Evolutionary conservation across 2,797 vertebrate genomes (phyloP), one percentile per base, ranked within the genome.

Genomic region (Florisuga fusca): DNA sequence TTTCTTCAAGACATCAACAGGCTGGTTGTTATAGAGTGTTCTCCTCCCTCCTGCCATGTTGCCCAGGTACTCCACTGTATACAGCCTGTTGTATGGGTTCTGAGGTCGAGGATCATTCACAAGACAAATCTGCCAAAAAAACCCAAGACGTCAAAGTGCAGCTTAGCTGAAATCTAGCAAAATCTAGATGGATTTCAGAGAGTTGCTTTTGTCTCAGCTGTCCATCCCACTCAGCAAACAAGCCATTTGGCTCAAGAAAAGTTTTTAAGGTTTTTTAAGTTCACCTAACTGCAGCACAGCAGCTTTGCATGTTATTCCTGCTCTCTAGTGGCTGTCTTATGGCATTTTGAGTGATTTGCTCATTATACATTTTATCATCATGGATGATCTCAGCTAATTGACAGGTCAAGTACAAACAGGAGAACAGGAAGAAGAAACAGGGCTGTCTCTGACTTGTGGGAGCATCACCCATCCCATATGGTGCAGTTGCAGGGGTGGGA

Each of bases 61-160:
- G 38, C 99, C 98, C 84, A 99, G 97, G 95, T 98, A 99, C 92
- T 99, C 99, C 25, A 99, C 99, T 0, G 98, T 99, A 95, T 99
- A 99, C 88, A 99, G 97, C 95, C 97, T 99, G 90, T 98, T 98
- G 84, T 98, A 99, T 0, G 98, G 98, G 94, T 99, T 99, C 97
- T 99, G 98, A 57, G 99, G 99, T 38, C 99, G 98, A 61, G 99
- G 99, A 96, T 99, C 99, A 4, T 99, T 99, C 96, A 99, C 99
- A 12, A 99, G 98, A 95, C 99, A 99, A 80, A 99, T 93, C 99
- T 99, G 97, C 29, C 76, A 88, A 38, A 59, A 59, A 57, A 22
- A 0, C 38, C 38, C 53, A 87, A 62, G 6, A 61, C 11, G 27
- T 10, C 41, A 57, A 69, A 27, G 18, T 23, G 31, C 6, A 81